Base-by-base conservation (phyloP, 1,140 invertebrate genomes). In the Gryon sp. region DNA sequence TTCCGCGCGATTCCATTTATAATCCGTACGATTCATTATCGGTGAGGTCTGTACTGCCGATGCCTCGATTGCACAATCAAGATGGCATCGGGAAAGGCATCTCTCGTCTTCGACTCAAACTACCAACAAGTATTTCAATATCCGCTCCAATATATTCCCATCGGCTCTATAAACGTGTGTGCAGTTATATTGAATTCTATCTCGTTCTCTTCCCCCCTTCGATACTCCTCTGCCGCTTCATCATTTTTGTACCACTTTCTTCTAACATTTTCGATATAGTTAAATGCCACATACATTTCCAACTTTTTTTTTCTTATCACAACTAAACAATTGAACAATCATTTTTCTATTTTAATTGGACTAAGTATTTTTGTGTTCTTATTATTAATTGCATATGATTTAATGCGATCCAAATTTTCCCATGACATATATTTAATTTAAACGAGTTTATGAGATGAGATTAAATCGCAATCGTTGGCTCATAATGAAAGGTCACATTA, bases 121-220 rank as follows among this genome's bases (percentile, higher is more conserved):
- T 87, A 87, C 86, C 86, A 86, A 87, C 85, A 87, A 87, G 86
- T 87, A 87, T 87, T 87, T 87, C 86, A 87, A 87, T 87, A 87
- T 87, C 84, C 82, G 81, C 79, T 85, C 86, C 85, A 87, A 87
- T 87, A 87, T 87, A 87, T 87, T 87, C 84, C 81, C 80, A 86
- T 83, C 82, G 82, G 82, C 80, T 82, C 79, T 81, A 84, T 84
- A 83, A 86, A 84, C 86, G 86, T 87, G 84, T 86, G 84, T 86
- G 85, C 83, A 85, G 84, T 85, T 86, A 86, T 87, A 87, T 87
- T 87, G 85, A 80, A 87, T 87, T 86, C 82, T 83, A 81, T 82
- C 80, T 76, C 50, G 77, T 43, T 80, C 52, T 45, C 57, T 72
- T 55, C 50, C 66, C 63, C 76, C 53, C n/a, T n/a, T 62, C 68